These are phyloP conservation scores for Pilophorus perplexus DNA, from an alignment of 2,888 invertebrate genomes.

Conservation along the genomic window DNA sequence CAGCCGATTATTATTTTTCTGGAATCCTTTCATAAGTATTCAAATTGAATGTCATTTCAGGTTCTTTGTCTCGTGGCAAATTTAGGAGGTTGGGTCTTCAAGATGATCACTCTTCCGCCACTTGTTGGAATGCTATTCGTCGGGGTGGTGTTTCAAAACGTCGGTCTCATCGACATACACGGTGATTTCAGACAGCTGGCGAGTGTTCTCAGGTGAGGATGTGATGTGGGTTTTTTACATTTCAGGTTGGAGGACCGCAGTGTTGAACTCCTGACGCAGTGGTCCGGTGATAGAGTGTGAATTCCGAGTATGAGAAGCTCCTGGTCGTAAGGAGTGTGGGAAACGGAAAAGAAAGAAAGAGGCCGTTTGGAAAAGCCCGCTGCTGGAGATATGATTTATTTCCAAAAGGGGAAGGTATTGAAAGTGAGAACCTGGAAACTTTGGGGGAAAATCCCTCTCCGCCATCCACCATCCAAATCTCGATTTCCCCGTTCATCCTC, in stretches of 20 bases:
- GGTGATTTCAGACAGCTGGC: conserved; percentile 65
- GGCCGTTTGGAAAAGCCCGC: not conserved
- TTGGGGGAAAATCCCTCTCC: not conserved
- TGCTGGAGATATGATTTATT: conserved; percentile 32
- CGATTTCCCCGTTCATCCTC: not conserved
- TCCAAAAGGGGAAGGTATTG: conserved; percentile 26
- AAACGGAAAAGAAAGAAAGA: not conserved
- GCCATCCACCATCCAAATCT: conserved; percentile 2
- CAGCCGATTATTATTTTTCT: not conserved
- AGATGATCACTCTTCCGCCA: conserved; percentile 75
- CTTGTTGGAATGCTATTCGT: conserved; percentile 84
- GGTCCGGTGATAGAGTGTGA: no score
- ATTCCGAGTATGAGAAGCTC: no score
- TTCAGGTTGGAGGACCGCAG: no score
- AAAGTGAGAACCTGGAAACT: conserved; percentile 36
- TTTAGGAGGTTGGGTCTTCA: conserved; percentile 78
- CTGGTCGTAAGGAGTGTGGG: not conserved
- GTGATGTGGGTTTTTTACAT: no score
- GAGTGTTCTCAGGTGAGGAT: conserved; percentile 66
- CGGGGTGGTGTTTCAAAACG: conserved; percentile 72
- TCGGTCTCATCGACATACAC: conserved; percentile 70
- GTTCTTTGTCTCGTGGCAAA: conserved; percentile 69
- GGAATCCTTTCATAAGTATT: not conserved
- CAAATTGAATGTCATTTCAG: not conserved
- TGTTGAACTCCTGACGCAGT: no score